phyloP scores from a whole-genome alignment of 2,797 vertebrate species.

The Limosa lapponica region DNA sequence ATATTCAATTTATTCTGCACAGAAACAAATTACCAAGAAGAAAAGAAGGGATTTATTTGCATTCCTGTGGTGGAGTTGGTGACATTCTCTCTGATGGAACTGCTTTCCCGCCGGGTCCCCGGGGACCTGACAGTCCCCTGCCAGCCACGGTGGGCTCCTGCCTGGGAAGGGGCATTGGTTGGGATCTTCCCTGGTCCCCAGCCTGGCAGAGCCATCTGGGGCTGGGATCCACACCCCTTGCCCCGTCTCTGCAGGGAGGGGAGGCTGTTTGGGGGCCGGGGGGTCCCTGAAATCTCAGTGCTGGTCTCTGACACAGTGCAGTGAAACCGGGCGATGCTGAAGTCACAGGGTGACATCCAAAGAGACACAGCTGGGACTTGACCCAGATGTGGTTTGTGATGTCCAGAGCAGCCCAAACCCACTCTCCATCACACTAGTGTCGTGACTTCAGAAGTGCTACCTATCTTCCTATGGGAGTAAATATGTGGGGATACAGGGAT shows the following conservation, averaged over 20 bases:
- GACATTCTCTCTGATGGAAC: not conserved
- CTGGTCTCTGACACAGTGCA: not conserved
- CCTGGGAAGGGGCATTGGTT: rapidly evolving
- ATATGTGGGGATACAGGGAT: rapidly evolving
- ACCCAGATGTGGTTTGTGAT: not conserved
- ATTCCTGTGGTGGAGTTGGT: not conserved
- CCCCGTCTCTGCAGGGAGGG: not conserved
- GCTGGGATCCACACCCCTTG: not conserved
- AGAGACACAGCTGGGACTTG: not conserved
- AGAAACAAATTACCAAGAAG: slow-evolving; percentile 69
- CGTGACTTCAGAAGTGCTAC: not conserved
- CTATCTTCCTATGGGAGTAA: not conserved
- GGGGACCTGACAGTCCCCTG: rapidly evolving
- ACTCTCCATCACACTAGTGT: rapidly evolving
- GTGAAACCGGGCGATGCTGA: not conserved
- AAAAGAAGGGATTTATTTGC: slow-evolving; percentile 58
- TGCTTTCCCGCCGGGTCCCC: rapidly evolving
- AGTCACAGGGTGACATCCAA: rapidly evolving
- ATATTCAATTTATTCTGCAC: slow-evolving; percentile 70
- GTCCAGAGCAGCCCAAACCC: not conserved
- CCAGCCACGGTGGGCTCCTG: rapidly evolving
- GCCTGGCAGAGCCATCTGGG: not conserved
- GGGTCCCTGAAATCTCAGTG: not conserved
- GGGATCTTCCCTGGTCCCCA: not conserved
- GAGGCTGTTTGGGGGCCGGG: not conserved